phyloP scores from a whole-genome alignment of 2,888 invertebrate species.

The Drosophila bunnanda region DNA sequence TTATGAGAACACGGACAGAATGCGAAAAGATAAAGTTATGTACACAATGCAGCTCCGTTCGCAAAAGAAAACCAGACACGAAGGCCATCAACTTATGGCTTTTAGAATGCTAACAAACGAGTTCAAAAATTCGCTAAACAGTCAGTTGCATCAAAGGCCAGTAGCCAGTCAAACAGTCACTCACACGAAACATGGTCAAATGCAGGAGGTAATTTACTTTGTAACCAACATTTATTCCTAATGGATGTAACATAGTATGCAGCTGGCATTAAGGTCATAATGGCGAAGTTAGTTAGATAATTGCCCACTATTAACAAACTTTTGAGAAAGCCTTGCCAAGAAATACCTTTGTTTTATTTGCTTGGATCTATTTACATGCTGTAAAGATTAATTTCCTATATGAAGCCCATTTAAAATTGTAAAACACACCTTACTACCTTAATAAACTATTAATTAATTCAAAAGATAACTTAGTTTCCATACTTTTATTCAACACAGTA shows the following conservation, averaged over 20 bases:
- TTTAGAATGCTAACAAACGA: slow-evolving; percentile 69
- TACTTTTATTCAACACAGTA: neutral
- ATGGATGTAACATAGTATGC: slow-evolving; percentile 10
- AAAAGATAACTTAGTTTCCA: neutral
- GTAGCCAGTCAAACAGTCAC: slow-evolving; percentile 38
- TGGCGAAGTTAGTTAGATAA: neutral
- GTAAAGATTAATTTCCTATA: neutral
- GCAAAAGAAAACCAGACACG: slow-evolving; percentile 72
- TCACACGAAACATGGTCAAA: slow-evolving; percentile 52
- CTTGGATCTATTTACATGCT: neutral
- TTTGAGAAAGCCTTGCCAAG: neutral
- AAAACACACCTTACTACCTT: neutral
- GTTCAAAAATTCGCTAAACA: slow-evolving; percentile 53
- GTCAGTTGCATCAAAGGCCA: slow-evolving; percentile 74
- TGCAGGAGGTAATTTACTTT: slow-evolving; percentile 41
- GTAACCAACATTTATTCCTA: slow-evolving; percentile 23
- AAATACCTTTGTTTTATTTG: neutral
- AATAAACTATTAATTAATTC: neutral
- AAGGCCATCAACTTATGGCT: slow-evolving; percentile 71
- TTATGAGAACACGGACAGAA: slow-evolving; percentile 13
- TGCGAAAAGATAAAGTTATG: slow-evolving; percentile 30
- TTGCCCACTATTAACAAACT: neutral
- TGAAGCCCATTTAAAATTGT: neutral
- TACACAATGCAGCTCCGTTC: slow-evolving; percentile 46
- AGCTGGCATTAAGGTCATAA: slow-evolving; percentile 14